phyloP scores from a whole-genome alignment of 2,888 invertebrate genomes.

The Diaperis boleti region DNA sequence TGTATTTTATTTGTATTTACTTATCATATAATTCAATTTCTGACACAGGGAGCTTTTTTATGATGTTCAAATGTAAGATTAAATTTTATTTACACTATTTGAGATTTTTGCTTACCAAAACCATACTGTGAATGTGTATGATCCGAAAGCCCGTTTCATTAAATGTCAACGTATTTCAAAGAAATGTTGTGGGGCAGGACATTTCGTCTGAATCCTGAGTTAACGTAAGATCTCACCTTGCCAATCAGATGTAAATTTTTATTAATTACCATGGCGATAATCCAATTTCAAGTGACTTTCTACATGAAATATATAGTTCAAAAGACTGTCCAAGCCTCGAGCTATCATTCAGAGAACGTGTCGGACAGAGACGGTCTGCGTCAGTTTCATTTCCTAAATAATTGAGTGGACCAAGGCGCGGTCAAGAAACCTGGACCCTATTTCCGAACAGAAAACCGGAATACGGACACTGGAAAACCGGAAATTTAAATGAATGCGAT shows the following conservation, averaged over 20 bases:
- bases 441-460: slow-evolving; percentile 36
- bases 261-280: slow-evolving; percentile 25
- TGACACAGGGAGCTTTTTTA: too few relatives aligned
- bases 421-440: slow-evolving; percentile 26
- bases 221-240: not conserved
- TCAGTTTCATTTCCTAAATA: slow-evolving; percentile 34
- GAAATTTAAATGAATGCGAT: slow-evolving; percentile 33
- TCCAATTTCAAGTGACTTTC: slow-evolving; percentile 36
- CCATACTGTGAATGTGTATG: too few relatives aligned
- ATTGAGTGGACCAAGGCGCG: slow-evolving; percentile 34
- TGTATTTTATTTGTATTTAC: too few relatives aligned
- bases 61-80: too few relatives aligned
- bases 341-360: slow-evolving; percentile 7
- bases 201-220: too few relatives aligned
- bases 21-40: too few relatives aligned
- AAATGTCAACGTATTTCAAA: too few relatives aligned
- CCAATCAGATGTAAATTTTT: slow-evolving; percentile 12
- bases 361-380: slow-evolving; percentile 7
- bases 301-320: slow-evolving; percentile 33
- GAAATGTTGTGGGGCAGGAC: too few relatives aligned
- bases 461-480: slow-evolving; percentile 32
- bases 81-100: too few relatives aligned
- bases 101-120: too few relatives aligned
- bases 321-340: slow-evolving; percentile 31
- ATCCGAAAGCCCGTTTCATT: too few relatives aligned